Evolutionary conservation across 2,113 vertebrate genomes (phyloP).

Genomic region (Casuarius casuarius): DNA sequence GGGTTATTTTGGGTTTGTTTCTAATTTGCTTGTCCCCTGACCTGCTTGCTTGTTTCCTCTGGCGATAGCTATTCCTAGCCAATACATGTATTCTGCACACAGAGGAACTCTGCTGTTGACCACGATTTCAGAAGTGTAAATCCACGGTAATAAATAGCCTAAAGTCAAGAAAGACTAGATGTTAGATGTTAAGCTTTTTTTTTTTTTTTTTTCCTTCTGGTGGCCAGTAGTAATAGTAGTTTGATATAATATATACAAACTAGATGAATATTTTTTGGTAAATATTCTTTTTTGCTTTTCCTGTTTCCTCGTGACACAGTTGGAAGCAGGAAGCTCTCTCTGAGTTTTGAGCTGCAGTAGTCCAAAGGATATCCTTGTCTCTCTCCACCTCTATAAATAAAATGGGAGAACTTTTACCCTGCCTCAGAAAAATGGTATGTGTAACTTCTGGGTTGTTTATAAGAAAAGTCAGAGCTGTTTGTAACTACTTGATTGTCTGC

Average conservation of each 20-base stretch:
- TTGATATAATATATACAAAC: slow-evolving; percentile 33
- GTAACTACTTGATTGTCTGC: not conserved
- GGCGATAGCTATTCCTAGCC: slow-evolving; percentile 28
- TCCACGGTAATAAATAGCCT: slow-evolving; percentile 27
- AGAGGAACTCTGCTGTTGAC: slow-evolving; percentile 25
- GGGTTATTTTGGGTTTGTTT: slow-evolving; percentile 65
- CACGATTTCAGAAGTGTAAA: slow-evolving; percentile 46
- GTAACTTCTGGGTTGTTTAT: not conserved
- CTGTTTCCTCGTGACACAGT: slow-evolving; percentile 71
- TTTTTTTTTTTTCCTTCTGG: not conserved
- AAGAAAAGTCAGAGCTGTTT: not conserved
- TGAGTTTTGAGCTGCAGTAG: slow-evolving; percentile 56
- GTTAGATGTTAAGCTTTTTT: not conserved
- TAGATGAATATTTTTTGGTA: slow-evolving; percentile 15
- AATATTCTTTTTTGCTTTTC: slow-evolving; percentile 68
- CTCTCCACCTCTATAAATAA: slow-evolving; percentile 76
- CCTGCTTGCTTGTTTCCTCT: slow-evolving; percentile 60
- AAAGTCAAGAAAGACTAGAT: slow-evolving; percentile 11
- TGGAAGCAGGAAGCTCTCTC: slow-evolving; percentile 73
- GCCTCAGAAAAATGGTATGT: slow-evolving; percentile 14
- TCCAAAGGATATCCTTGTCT: slow-evolving; percentile 75
- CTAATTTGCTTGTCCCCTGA: slow-evolving; percentile 54
- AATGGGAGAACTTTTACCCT: slow-evolving; percentile 54
- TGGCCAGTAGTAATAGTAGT: not conserved
- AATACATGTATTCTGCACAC: not conserved